These are phyloP conservation scores for Leguminivora glycinivorella DNA, from an alignment of 1,140 invertebrate genomes.

Conservation along the genomic window DNA sequence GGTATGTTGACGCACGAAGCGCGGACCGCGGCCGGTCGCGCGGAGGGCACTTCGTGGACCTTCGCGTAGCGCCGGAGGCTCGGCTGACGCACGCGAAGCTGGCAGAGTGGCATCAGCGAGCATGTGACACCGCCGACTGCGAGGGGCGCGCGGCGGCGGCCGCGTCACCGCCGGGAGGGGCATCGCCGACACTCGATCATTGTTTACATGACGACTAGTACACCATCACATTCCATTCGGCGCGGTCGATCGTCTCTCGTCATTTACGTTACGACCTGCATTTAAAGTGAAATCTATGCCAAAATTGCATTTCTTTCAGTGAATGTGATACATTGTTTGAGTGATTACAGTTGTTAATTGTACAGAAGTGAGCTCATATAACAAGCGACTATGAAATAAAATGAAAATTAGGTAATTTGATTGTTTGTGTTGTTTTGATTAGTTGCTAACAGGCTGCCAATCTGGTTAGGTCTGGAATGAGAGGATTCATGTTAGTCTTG, in stretches of 20 bases:
- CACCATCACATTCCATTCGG: constrained; percentile 70
- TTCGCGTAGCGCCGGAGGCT: constrained; percentile 31
- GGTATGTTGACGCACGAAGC: constrained; percentile 49
- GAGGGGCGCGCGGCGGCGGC: constrained; percentile 55
- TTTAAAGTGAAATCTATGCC: constrained; percentile 63
- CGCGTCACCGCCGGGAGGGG: constrained; percentile 50
- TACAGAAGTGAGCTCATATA: constrained; percentile 60
- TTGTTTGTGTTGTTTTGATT: constrained; percentile 39
- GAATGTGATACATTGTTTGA: constrained; percentile 48
- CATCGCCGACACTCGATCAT: constrained; percentile 64
- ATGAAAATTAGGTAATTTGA: constrained; percentile 74
- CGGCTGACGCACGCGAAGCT: constrained; percentile 54
- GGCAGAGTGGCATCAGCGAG: constrained; percentile 46
- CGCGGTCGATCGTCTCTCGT: constrained; percentile 49
- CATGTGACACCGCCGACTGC: constrained; percentile 62
- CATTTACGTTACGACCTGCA: constrained; percentile 57
- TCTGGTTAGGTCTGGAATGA: constrained; percentile 28
- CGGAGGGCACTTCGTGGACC: constrained; percentile 32
- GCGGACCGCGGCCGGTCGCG: constrained; percentile 12
- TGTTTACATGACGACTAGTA: constrained; percentile 68
- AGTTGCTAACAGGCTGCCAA: constrained; percentile 30
- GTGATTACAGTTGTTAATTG: constrained; percentile 34
- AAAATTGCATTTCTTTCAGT: constrained; percentile 59
- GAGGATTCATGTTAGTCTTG: constrained; percentile 32
- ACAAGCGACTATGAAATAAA: constrained; percentile 71